Evolutionary conservation across 1,140 invertebrate species (phyloP), one percentile per base, ranked within the genome.

Genomic region (Rhyzopertha dominica): DNA sequence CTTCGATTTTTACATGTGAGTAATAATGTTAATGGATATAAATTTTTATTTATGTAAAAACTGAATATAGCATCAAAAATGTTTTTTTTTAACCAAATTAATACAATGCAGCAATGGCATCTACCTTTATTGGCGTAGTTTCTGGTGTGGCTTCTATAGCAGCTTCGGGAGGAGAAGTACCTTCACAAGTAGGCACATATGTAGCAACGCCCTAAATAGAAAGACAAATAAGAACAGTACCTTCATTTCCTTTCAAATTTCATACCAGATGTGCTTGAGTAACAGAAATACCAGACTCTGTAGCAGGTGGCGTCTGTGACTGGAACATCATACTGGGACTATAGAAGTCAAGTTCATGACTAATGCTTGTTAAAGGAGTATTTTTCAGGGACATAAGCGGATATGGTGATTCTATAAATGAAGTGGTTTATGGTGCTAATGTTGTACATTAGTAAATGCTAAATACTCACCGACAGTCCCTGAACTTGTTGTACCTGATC

Each of bases 121-220:
- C n/a, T n/a, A n/a, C n/a, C n/a, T n/a, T n/a, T n/a, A 89, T 75
- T 1, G 87, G 87, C 19, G 87, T 91, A 18, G 86, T 90, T 74
- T 90, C 87, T 2, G 87, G 87, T 5, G 87, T 90, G 4, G 87
- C 87, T 72, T 90, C 87, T 19, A 89, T 80, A 23, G 86, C 87
- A 8, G 86, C 83, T 68, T 90, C 87, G 1, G 86, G 82, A 12
- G 83, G 82, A 12, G 80, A 81, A 2, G 76, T 74, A 26, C 80
- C 77, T 59, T 74, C 72, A 49, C 72, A 70, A 30, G 61, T 59
- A 39, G 48, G 66, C 12, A 40, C 38, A 44, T 45, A 38, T 55
- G 58, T 20, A 59, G 60, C n/a, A n/a, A n/a, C 12, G 56, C 62
- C 25, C 61, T 59, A 28, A 58, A 58, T 45, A 66, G 35, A 25